Percentiles rank a stretch among this genome's conserved stretches.
These are phyloP conservation scores for Papilio elwesi DNA, from an alignment of 2,888 invertebrate species.

Conservation along the genomic window DNA sequence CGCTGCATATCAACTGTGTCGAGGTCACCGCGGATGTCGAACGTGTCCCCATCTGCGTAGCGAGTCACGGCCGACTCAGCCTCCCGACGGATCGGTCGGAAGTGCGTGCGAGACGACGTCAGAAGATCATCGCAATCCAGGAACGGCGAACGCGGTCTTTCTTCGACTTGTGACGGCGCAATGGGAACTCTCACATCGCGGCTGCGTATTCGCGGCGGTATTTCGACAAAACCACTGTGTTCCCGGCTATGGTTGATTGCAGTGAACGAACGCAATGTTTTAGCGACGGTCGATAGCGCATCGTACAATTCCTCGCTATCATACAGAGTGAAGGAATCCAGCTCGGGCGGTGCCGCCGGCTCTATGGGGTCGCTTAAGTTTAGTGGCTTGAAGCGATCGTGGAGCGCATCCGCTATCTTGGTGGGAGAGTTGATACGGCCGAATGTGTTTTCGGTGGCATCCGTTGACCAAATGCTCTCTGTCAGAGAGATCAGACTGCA, in stretches of 20 bases:
- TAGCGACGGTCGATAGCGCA: conserved; percentile 68
- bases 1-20: conserved; percentile 87
- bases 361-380: conserved; percentile 55
- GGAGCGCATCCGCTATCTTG: conserved; percentile 59
- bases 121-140: conserved; percentile 88
- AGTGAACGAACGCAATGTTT: conserved; percentile 79
- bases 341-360: conserved; percentile 52
- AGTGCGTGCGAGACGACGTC: conserved; percentile 91
- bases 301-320: conserved; percentile 72
- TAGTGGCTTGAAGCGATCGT: conserved; percentile 63
- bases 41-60: conserved; percentile 89
- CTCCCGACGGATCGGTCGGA: conserved; percentile 90
- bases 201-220: conserved; percentile 66
- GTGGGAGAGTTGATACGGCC: conserved; percentile 53
- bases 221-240: conserved; percentile 86
- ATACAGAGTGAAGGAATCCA: conserved; percentile 66
- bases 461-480: conserved; percentile 69
- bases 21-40: conserved; percentile 86
- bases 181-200: conserved; percentile 39
- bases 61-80: conserved; percentile 62
- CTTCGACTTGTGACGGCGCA: conserved; percentile 52
- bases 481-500: conserved; percentile 64
- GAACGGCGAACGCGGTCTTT: conserved; percentile 83
- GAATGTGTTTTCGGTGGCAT: conserved; percentile 52
- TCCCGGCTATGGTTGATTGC: conserved; percentile 86